Evolutionary conservation across 1,140 invertebrate genomes (phyloP), one percentile per base, ranked within the genome.

Genomic region (Drosophila triauraria): DNA sequence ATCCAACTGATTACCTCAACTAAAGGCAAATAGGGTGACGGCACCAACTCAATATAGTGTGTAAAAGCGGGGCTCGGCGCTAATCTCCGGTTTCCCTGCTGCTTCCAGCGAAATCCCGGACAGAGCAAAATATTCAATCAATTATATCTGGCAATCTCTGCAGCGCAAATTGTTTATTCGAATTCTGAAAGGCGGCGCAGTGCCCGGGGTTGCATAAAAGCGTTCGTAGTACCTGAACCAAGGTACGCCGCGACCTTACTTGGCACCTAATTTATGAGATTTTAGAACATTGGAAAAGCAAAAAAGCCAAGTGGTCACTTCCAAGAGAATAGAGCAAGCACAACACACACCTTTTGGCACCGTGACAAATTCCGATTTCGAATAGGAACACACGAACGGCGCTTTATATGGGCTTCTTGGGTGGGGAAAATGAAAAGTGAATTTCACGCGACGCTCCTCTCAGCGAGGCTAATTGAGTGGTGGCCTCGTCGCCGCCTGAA

Each of bases 261-360:
- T 54, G 53, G 13, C 32, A 15, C 10, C 68, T 72, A 60, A 74
- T 72, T 72, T 51, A 43, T 72, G 38, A 35, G n/a, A 20, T 43
- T 44, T 42, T 40, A 56, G 67, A 48, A 59, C 43, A 42, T 71
- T 48, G 43, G 65, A 48, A 72, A 25, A 54, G 35, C 30, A 32
- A 20, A 15, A 35, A 23, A 38, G 23, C 6, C 56, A 48, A 46
- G 54, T 44, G 51, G 44, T 42, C 40, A 69, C 76, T 77, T 77
- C 74, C 75, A 77, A 76, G 61, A 40, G 51, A 75, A 64, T 30
- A 30, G 27, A 30, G 27, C 27, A 30, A 30, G 6, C 10, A 56
- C 35, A 56, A 56, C 53, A 64, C 60, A 87, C 84, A 88, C 84
- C 84, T 88, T 88, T 88, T 88, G 84, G 84, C 84, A 90, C 56